A percentile compares a stretch with the other conserved stretches of the same genome.
phyloP scores from a whole-genome alignment of 2,888 invertebrate genomes.

The Drosophila leonis region DNA sequence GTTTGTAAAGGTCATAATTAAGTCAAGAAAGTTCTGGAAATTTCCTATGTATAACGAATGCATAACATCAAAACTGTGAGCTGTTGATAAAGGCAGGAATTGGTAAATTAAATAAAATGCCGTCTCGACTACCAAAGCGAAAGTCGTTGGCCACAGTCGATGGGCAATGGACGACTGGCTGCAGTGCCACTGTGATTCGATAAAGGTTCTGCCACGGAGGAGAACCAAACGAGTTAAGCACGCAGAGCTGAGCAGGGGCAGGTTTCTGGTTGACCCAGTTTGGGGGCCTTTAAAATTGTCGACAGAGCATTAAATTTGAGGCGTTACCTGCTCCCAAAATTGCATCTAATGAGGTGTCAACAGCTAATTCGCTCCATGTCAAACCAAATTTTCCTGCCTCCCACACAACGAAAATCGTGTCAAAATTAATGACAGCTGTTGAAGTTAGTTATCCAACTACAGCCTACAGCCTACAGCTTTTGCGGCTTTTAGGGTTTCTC shows the following conservation, averaged over 20 bases:
- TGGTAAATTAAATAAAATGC: slow-evolving; percentile 28
- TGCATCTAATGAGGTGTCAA: slow-evolving; percentile 64
- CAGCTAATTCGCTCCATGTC: slow-evolving; percentile 57
- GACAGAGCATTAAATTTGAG: slow-evolving; percentile 27
- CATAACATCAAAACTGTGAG: slow-evolving; percentile 6
- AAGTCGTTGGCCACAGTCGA: slow-evolving; percentile 63
- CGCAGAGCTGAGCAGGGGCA: not conserved
- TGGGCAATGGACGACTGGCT: slow-evolving; percentile 19
- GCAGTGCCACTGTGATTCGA: slow-evolving; percentile 51
- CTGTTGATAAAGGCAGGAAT: slow-evolving; percentile 12
- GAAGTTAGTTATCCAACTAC: slow-evolving; percentile 5
- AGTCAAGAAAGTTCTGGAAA: slow-evolving; percentile 12
- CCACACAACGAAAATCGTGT: slow-evolving; percentile 31
- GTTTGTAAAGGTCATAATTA: slow-evolving; percentile 1
- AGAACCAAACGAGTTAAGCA: slow-evolving; percentile 33
- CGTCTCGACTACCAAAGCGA: slow-evolving; percentile 47
- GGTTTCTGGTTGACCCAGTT: slow-evolving; percentile 57
- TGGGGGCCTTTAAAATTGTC: slow-evolving; percentile 10
- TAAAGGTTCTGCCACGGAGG: slow-evolving; percentile 41
- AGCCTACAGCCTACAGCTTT: not conserved
- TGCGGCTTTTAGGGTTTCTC: slow-evolving; percentile 26
- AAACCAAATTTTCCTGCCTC: slow-evolving; percentile 4
- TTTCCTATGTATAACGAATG: slow-evolving; percentile 20
- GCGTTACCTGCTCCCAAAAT: slow-evolving; percentile 36
- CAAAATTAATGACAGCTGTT: slow-evolving; percentile 15